phyloP scores from a whole-genome alignment of 1,140 invertebrate species.

The Archivesica marissinica region DNA sequence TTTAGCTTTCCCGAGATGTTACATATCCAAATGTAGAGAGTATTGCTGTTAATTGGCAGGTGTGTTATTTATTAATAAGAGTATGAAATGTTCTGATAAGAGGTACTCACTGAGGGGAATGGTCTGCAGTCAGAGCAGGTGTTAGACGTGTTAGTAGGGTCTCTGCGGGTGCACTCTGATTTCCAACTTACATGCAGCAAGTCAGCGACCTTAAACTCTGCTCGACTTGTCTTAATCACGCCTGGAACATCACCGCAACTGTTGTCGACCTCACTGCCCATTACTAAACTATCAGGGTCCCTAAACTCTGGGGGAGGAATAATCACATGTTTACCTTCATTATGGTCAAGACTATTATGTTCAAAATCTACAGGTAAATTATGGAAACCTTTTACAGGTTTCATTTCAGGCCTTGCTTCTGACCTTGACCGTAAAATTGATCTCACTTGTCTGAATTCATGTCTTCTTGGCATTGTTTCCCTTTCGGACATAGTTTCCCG shows the following conservation, averaged over 20 bases:
- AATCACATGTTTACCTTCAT: conserved; percentile 7
- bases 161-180: conserved; percentile 59
- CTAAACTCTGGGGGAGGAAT: conserved; percentile 39
- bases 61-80: neutral
- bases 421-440: conserved; percentile 40
- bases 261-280: neutral
- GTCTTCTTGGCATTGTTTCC: neutral
- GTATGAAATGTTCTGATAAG: neutral
- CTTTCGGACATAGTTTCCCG: neutral
- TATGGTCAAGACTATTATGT: conserved; percentile 19
- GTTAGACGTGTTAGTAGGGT: conserved; percentile 63
- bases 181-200: conserved; percentile 80
- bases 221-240: conserved; percentile 57
- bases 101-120: conserved; percentile 75
- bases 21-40: too few relatives aligned
- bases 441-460: conserved; percentile 37
- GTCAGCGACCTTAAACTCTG: conserved; percentile 73
- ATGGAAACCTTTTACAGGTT: conserved; percentile 53
- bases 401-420: conserved; percentile 23
- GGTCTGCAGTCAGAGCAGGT: conserved; percentile 72
- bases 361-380: conserved; percentile 52
- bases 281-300: neutral
- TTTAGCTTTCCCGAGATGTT: too few relatives aligned
- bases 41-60: neutral
- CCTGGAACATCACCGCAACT: conserved; percentile 27